A percentile compares a stretch with the other conserved stretches of the same genome.
These are phyloP conservation scores for Stigmatopora nigra DNA, from an alignment of 2,113 vertebrate genomes.

Conservation along the genomic window DNA sequence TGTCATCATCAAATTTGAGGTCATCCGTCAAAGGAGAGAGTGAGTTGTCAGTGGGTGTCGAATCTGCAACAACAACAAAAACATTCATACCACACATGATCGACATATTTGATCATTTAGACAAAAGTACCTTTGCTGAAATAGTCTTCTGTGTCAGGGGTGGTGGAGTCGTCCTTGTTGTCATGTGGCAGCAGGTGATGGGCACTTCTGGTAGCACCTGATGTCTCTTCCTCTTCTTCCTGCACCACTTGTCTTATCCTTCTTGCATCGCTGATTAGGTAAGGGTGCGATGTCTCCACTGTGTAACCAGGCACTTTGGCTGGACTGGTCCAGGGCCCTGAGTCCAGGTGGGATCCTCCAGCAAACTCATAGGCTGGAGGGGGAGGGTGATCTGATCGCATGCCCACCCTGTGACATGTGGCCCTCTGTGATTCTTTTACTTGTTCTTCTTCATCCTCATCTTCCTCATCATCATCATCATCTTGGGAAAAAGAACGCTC, in stretches of 20 bases:
- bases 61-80: slow-evolving; percentile 63
- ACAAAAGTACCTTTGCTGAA: slow-evolving; percentile 78
- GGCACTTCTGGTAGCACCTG: slow-evolving; percentile 96
- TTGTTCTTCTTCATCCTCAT: slow-evolving; percentile 64
- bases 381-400: slow-evolving; percentile 60
- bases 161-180: slow-evolving; percentile 74
- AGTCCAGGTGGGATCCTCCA: slow-evolving; percentile 61
- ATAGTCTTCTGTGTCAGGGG: slow-evolving; percentile 74
- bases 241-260: slow-evolving; percentile 69
- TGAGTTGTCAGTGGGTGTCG: slow-evolving; percentile 85
- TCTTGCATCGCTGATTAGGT: slow-evolving; percentile 73
- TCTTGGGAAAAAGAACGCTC: slow-evolving; percentile 64
- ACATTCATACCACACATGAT: slow-evolving; percentile 44
- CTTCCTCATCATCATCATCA: slow-evolving; percentile 63
- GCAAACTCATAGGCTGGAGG: slow-evolving; percentile 60
- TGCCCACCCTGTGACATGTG: slow-evolving; percentile 63
- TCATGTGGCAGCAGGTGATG: slow-evolving; percentile 73
- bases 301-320: slow-evolving; percentile 84
- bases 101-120: slow-evolving; percentile 36
- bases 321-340: slow-evolving; percentile 73
- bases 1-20: slow-evolving; percentile 80
- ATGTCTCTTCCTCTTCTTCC: slow-evolving; percentile 72
- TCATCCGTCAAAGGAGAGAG: slow-evolving; percentile 89
- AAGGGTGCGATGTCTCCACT: slow-evolving; percentile 74
- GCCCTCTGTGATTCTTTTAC: slow-evolving; percentile 46